Percentiles rank a stretch among this genome's conserved stretches.
Evolutionary conservation across 37 sponge, comb jelly and placozoan species (phyloP).

Genomic region (Crambe crambe): DNA sequence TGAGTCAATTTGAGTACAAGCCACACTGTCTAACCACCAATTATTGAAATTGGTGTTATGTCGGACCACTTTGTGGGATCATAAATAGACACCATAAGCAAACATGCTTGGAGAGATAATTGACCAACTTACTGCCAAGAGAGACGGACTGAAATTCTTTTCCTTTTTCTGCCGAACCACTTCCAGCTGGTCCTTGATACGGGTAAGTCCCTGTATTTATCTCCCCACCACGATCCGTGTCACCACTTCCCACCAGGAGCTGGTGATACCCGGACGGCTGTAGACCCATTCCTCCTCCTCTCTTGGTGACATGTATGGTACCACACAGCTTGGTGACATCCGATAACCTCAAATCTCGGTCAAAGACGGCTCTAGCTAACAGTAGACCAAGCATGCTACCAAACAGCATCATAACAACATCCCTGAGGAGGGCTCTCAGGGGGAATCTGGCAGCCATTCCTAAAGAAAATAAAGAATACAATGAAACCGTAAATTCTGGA

Average conservation of each 20-base stretch:
- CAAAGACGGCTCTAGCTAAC: background rate
- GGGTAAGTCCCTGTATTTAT: background rate
- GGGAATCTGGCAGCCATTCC: constrained; percentile 15
- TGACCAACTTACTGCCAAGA: too few species aligned
- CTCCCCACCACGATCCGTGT: background rate
- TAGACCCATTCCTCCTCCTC: background rate
- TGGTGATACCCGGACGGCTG: background rate
- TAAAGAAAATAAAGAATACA: too few species aligned
- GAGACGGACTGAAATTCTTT: too few species aligned
- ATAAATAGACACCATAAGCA: too few species aligned
- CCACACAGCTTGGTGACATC: background rate
- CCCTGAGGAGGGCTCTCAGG: constrained; percentile 15
- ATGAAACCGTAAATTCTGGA: too few species aligned
- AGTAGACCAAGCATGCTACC: constrained; percentile 32
- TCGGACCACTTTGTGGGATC: too few species aligned
- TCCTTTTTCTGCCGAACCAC: background rate
- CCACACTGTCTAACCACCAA: too few species aligned
- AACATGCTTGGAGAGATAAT: too few species aligned
- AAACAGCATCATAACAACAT: constrained; percentile 10
- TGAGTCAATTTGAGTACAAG: too few species aligned
- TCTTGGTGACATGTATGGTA: background rate
- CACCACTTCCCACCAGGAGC: background rate
- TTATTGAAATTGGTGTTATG: too few species aligned
- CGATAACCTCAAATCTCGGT: background rate
- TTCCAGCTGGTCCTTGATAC: background rate